A percentile compares a stretch with the other conserved stretches of the same genome.
Conservation (phyloP, 1,140 invertebrate genomes). For the Pseudomyrmex flavicornis region DNA sequence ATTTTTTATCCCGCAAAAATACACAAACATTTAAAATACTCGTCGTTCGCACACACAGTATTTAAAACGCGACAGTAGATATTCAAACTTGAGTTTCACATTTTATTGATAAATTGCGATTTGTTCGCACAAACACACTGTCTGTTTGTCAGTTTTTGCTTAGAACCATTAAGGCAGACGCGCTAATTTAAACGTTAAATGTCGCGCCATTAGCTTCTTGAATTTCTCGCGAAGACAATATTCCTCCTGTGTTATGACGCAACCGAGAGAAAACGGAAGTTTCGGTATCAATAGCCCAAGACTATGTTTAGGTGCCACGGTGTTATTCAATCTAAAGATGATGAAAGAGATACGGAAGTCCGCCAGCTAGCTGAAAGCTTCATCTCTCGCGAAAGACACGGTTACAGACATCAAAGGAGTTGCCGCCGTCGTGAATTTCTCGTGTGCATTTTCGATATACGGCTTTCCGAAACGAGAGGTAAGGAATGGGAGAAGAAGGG, state of each 20-base stretch:
- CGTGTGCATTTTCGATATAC: conserved; percentile 40
- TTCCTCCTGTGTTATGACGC: not conserved
- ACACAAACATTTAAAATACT: too few relatives aligned
- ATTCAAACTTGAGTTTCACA: not conserved
- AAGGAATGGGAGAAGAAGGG: not conserved
- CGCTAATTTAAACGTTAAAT: conserved; percentile 52
- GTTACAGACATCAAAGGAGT: conserved; percentile 45
- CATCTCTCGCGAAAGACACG: conserved; percentile 10
- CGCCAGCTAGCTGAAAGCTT: conserved; percentile 4
- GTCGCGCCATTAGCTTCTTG: not conserved
- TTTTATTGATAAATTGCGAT: conserved; percentile 10
- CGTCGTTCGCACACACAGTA: too few relatives aligned
- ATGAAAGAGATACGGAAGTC: conserved; percentile 36
- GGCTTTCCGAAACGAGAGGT: conserved; percentile 27
- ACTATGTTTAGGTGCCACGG: not conserved
- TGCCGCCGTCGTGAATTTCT: conserved; percentile 34
- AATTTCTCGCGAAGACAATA: not conserved
- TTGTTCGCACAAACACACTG: conserved; percentile 11
- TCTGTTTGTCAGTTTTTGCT: conserved; percentile 6
- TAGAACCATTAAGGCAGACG: conserved; percentile 18
- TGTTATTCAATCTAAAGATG: conserved; percentile 41
- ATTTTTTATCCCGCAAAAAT: too few relatives aligned
- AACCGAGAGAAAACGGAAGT: not conserved
- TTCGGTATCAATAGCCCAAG: conserved; percentile 6
- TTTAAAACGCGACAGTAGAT: too few relatives aligned